These are phyloP conservation scores for Coilia nasus DNA, from an alignment of 2,797 vertebrate genomes.

Conservation along the genomic window DNA sequence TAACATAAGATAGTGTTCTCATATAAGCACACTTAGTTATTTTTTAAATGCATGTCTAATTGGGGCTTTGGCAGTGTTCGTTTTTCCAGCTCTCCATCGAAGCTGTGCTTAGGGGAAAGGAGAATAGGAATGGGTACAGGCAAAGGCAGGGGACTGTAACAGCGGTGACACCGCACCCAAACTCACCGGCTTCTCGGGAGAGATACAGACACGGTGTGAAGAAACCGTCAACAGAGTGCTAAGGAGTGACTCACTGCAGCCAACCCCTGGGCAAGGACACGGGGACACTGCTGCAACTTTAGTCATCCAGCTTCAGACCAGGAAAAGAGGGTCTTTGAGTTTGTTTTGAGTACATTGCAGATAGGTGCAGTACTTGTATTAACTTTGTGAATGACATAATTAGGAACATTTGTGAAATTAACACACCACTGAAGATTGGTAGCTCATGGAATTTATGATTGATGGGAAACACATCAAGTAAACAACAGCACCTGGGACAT, in stretches of 20 bases:
- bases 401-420: neutral
- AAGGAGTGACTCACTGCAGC: neutral
- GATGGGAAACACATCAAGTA: neutral
- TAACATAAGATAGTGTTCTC: neutral
- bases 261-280: neutral
- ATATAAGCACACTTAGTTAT: neutral
- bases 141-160: neutral
- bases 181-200: neutral
- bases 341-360: neutral
- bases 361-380: neutral
- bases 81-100: neutral
- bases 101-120: neutral
- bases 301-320: neutral
- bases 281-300: neutral
- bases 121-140: neutral
- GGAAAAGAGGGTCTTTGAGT: neutral
- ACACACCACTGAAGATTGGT: neutral
- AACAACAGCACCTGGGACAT: neutral
- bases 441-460: neutral
- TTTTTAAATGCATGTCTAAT: neutral
- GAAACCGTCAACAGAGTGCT: constrained; percentile 1
- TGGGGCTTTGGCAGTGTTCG: neutral
- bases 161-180: neutral
- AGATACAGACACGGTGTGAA: constrained; percentile 5
- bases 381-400: neutral